Percentiles rank a stretch among this genome's conserved stretches.
Evolutionary conservation across 2,888 invertebrate genomes (phyloP).

Genomic region (Pecten maximus): DNA sequence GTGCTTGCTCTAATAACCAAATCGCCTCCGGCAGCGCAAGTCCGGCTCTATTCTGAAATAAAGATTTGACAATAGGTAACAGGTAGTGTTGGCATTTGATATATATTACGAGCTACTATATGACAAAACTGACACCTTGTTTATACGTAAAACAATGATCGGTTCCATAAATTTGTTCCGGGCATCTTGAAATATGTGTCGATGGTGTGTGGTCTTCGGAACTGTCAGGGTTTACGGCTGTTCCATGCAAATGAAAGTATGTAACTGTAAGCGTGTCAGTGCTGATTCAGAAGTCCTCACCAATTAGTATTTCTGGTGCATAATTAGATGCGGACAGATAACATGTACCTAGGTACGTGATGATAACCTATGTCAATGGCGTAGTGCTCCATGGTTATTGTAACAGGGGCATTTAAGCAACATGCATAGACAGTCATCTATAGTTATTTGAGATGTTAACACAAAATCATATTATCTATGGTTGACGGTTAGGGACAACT

Average conservation of each 20-base stretch:
- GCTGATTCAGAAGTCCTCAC: not conserved
- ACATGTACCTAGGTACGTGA: too few species aligned
- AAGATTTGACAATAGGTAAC: slow-evolving; percentile 8
- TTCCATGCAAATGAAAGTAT: not conserved
- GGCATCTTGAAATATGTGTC: slow-evolving; percentile 29
- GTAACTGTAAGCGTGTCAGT: not conserved
- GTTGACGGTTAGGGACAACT: too few species aligned
- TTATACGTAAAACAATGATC: slow-evolving; percentile 35
- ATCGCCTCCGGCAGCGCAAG: not conserved
- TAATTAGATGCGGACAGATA: not conserved
- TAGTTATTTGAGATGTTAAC: too few species aligned
- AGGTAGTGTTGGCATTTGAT: not conserved
- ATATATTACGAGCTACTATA: slow-evolving; percentile 11
- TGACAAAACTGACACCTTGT: slow-evolving; percentile 24
- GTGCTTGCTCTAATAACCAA: not conserved
- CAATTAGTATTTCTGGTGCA: not conserved
- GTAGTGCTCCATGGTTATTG: too few species aligned
- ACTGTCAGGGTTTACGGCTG: not conserved
- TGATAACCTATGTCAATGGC: too few species aligned
- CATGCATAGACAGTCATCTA: too few species aligned
- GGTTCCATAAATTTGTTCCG: slow-evolving; percentile 17
- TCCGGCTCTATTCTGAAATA: not conserved
- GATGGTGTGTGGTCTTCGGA: slow-evolving; percentile 11
- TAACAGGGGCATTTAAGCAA: too few species aligned
- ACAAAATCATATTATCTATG: too few species aligned